phyloP scores from a whole-genome alignment of 1,140 invertebrate genomes.

The Brachionus sp. region DNA sequence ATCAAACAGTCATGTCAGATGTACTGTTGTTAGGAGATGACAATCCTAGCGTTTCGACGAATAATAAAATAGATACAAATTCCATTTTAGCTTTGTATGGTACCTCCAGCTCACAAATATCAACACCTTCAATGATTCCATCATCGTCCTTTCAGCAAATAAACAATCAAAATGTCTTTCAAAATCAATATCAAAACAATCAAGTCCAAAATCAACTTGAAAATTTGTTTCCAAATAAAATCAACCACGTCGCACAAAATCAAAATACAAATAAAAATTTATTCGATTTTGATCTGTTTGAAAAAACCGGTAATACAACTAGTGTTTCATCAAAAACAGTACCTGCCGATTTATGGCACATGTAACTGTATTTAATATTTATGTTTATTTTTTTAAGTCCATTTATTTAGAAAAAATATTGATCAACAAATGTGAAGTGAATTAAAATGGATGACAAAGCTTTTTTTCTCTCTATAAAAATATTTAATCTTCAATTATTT shows the following conservation, averaged over 20 bases:
- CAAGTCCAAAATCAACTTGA: not conserved
- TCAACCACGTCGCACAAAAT: not conserved
- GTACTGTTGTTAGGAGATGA: not conserved
- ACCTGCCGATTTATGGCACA: constrained; percentile 14
- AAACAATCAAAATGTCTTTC: not conserved
- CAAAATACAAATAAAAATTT: not conserved
- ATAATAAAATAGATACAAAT: not conserved
- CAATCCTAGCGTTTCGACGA: not conserved
- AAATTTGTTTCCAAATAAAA: not conserved
- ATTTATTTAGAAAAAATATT: not conserved
- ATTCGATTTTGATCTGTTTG: not conserved
- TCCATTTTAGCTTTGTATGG: constrained; percentile 25
- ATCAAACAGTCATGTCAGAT: not conserved
- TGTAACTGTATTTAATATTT: not conserved
- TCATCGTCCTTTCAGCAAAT: not conserved
- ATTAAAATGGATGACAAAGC: not conserved
- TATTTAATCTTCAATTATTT: not conserved
- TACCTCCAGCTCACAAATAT: not conserved
- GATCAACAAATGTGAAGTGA: not conserved
- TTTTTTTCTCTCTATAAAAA: not conserved
- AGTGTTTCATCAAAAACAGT: not conserved
- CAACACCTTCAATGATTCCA: not conserved
- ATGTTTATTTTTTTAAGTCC: not conserved
- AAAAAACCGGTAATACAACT: not conserved
- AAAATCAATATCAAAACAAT: not conserved